phyloP scores from a whole-genome alignment of 2,113 vertebrate genomes.

The Phocoena sinus region DNA sequence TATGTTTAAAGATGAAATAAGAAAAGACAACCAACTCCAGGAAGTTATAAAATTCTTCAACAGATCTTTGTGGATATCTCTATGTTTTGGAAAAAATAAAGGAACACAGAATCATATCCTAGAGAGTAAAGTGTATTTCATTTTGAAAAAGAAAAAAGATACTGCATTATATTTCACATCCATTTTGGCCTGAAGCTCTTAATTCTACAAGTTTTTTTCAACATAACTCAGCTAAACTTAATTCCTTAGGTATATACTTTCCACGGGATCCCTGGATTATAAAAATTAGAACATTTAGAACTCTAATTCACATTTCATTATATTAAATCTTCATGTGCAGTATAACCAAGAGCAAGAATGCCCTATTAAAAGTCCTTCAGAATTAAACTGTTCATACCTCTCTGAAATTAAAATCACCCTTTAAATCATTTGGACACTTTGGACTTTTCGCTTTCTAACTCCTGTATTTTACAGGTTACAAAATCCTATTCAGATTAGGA shows the following conservation, averaged over 20 bases:
- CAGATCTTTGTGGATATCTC: slow-evolving; percentile 27
- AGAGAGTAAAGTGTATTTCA: slow-evolving; percentile 60
- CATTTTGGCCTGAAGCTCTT: slow-evolving; percentile 75
- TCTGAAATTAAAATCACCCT: slow-evolving; percentile 72
- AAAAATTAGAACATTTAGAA: slow-evolving; percentile 80
- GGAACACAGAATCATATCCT: slow-evolving; percentile 53
- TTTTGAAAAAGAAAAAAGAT: slow-evolving; percentile 67
- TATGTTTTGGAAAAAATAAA: slow-evolving; percentile 21
- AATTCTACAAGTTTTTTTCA: slow-evolving; percentile 71
- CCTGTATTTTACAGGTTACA: slow-evolving; percentile 19
- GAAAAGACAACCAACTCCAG: neutral
- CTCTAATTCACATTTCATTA: slow-evolving; percentile 79
- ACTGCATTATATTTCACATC: slow-evolving; percentile 75
- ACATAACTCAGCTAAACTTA: slow-evolving; percentile 77
- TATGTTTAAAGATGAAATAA: slow-evolving; percentile 47
- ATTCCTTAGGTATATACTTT: slow-evolving; percentile 75
- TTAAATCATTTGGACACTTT: slow-evolving; percentile 38
- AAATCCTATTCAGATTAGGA: slow-evolving; percentile 29
- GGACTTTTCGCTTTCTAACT: neutral
- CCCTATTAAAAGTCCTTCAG: slow-evolving; percentile 68
- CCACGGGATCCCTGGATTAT: slow-evolving; percentile 78
- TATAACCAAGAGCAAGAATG: slow-evolving; percentile 71
- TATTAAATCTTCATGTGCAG: slow-evolving; percentile 75
- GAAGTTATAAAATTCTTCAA: slow-evolving; percentile 56
- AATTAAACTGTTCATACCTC: slow-evolving; percentile 75